phyloP scores from a whole-genome alignment of 2,888 invertebrate species.

The Anthoptus insignis region DNA sequence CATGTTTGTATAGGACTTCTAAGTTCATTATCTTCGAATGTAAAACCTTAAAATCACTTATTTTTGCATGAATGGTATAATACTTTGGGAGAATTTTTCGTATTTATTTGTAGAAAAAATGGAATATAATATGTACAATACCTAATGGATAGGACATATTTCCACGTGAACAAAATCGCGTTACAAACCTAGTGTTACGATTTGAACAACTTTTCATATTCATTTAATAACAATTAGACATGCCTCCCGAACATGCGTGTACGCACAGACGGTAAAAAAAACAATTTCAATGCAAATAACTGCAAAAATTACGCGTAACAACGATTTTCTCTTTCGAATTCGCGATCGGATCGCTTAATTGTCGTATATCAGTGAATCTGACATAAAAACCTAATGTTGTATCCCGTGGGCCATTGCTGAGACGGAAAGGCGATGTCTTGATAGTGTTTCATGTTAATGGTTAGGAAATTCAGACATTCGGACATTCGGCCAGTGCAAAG shows the following conservation, averaged over 20 bases:
- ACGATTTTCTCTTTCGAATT: slow-evolving; percentile 70
- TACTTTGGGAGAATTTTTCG: too few relatives aligned
- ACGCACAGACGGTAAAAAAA: slow-evolving; percentile 71
- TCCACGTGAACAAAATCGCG: slow-evolving; percentile 19
- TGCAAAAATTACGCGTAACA: slow-evolving; percentile 69
- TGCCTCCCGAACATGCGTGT: slow-evolving; percentile 76
- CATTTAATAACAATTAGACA: slow-evolving; percentile 64
- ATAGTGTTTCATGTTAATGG: slow-evolving; percentile 12
- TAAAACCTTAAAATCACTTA: too few relatives aligned
- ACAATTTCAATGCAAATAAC: slow-evolving; percentile 79
- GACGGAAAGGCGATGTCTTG: slow-evolving; percentile 50
- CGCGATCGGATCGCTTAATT: slow-evolving; percentile 72
- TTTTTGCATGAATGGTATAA: too few relatives aligned
- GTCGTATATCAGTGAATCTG: slow-evolving; percentile 65
- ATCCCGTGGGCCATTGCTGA: slow-evolving; percentile 60
- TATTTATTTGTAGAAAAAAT: too few relatives aligned
- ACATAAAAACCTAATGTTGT: slow-evolving; percentile 75
- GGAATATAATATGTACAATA: too few relatives aligned
- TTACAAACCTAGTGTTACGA: too few relatives aligned
- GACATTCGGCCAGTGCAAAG: background rate
- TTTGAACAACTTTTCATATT: slow-evolving; percentile 24
- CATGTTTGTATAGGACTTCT: too few relatives aligned
- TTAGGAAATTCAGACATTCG: slow-evolving; percentile 6
- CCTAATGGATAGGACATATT: too few relatives aligned
- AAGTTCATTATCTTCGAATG: too few relatives aligned